Evolutionary conservation across 2,888 invertebrate genomes (phyloP).

Genomic region (Melanophora roralis): DNA sequence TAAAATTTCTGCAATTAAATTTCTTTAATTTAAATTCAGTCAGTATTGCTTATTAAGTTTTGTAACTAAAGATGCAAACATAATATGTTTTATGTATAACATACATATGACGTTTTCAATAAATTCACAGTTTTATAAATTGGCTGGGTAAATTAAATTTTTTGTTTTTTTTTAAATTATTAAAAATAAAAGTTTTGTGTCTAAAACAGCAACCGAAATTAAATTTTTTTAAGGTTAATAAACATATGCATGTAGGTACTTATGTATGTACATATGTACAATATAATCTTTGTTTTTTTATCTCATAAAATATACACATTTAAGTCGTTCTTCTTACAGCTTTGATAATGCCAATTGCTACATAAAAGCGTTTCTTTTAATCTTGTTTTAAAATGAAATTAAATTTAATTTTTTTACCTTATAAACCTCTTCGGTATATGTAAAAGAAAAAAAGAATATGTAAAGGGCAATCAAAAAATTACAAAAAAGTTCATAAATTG

Average conservation of each 20-base stretch:
- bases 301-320: neutral
- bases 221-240: too few species aligned
- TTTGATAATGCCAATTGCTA: conserved; percentile 74
- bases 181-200: neutral
- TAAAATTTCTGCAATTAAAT: neutral
- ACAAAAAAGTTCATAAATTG: conserved; percentile 3
- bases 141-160: conserved; percentile 39
- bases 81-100: too few species aligned
- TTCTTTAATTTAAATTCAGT: neutral
- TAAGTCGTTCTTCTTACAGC: conserved; percentile 52
- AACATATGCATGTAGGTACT: too few species aligned
- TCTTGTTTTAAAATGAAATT: conserved; percentile 9
- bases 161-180: neutral
- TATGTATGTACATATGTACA: too few species aligned
- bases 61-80: too few species aligned
- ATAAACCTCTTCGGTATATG: neutral
- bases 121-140: conserved; percentile 10
- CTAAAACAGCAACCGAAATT: too few species aligned
- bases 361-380: conserved; percentile 66
- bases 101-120: neutral
- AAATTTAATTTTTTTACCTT: neutral
- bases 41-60: too few species aligned
- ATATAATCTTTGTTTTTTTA: too few species aligned
- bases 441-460: neutral
- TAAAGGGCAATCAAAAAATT: neutral